Conservation (phyloP, 2,113 vertebrate genomes). For the Carollia perspicillata region DNA sequence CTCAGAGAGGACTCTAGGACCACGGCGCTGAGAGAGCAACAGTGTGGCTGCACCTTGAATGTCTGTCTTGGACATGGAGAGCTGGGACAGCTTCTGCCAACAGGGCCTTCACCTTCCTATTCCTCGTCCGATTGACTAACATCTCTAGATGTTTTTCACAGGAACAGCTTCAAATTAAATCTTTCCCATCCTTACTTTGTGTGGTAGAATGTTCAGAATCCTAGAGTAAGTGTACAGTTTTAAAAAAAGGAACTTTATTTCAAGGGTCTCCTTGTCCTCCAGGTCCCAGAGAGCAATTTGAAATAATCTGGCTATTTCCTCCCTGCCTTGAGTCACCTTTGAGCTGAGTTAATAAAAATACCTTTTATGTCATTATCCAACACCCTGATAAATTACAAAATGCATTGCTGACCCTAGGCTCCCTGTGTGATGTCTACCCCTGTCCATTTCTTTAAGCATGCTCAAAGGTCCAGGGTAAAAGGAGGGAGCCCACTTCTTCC, state of each 20-base stretch:
- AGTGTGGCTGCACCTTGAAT: neutral
- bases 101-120: accelerated
- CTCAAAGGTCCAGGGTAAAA: neutral
- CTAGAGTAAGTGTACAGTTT: neutral
- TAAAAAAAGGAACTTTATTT: neutral
- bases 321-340: neutral
- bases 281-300: neutral
- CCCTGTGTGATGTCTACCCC: too few relatives aligned
- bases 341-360: neutral
- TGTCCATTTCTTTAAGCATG: neutral
- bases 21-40: accelerated
- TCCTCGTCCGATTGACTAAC: neutral
- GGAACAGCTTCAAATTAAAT: neutral
- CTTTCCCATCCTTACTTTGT: neutral
- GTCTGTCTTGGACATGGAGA: neutral
- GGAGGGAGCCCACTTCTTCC: neutral
- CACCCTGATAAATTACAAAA: neutral
- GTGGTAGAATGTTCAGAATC: neutral
- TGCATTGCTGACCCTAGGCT: accelerated
- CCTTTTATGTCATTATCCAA: neutral
- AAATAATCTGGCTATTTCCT: neutral
- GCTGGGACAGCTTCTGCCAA: accelerated
- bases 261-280: neutral
- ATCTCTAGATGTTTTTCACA: neutral
- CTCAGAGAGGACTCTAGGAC: neutral